Evolutionary conservation across 1,140 invertebrate genomes (phyloP).

Genomic region (Semibalanus balanoides): DNA sequence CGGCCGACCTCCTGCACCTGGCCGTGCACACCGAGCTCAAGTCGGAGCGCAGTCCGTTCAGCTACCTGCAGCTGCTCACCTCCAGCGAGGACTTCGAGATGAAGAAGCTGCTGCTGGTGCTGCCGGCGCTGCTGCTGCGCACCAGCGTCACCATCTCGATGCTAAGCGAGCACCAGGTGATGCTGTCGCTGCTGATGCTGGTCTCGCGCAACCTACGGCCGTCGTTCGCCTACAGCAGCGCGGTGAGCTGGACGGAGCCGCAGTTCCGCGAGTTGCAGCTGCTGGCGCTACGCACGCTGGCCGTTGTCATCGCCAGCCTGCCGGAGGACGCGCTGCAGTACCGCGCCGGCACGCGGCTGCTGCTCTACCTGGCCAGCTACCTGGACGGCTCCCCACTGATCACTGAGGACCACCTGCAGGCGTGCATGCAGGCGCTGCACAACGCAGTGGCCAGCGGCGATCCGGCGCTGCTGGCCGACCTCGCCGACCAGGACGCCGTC

Average conservation of each 20-base stretch:
- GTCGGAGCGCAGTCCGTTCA: neutral
- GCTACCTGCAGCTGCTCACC: neutral
- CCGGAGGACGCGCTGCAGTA: neutral
- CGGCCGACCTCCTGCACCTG: neutral
- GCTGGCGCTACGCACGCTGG: neutral
- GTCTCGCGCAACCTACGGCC: neutral
- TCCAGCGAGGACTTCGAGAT: neutral
- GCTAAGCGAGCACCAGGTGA: constrained; percentile 4
- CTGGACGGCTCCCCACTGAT: neutral
- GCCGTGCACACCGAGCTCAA: neutral
- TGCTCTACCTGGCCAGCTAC: neutral
- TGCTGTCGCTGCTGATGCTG: constrained; percentile 4
- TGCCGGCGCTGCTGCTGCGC: neutral
- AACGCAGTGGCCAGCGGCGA: neutral
- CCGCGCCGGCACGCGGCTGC: neutral
- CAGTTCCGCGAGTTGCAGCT: constrained; percentile 4
- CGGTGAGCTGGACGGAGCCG: neutral
- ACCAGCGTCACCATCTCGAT: neutral
- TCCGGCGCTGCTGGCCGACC: neutral
- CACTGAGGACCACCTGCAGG: neutral
- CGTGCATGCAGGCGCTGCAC: neutral
- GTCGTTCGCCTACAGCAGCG: neutral
- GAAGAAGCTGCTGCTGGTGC: constrained; percentile 4
- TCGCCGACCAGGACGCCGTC: neutral
- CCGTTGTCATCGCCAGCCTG: neutral